These are phyloP conservation scores for Anser brachyrhynchus DNA, from an alignment of 2,113 vertebrate species.

Conservation along the genomic window DNA sequence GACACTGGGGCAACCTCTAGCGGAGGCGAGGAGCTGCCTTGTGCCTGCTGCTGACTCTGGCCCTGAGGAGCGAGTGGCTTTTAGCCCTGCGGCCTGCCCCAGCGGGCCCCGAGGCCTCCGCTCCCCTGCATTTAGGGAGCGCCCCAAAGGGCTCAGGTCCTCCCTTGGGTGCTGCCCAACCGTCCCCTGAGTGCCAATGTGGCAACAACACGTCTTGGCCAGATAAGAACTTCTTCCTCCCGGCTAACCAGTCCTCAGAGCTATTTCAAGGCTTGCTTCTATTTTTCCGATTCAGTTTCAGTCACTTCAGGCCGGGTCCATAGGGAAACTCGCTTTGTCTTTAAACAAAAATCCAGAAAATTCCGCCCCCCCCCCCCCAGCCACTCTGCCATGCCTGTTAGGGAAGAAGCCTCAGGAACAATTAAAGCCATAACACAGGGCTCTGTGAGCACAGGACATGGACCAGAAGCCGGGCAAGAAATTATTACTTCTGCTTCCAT, in stretches of 20 bases:
- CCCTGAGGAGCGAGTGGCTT: not conserved
- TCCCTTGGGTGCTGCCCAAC: rapidly evolving
- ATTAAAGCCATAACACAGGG: rapidly evolving
- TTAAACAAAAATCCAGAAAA: not conserved
- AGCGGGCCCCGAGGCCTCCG: not conserved
- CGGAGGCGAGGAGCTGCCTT: not conserved
- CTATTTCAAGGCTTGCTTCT: not conserved
- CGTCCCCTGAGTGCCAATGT: rapidly evolving
- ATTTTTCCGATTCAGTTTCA: rapidly evolving
- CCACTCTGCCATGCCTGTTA: not conserved
- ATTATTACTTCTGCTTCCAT: slow-evolving; percentile 37
- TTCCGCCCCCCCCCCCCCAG: not conserved
- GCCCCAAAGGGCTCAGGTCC: rapidly evolving
- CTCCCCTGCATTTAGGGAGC: not conserved
- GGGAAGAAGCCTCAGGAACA: not conserved
- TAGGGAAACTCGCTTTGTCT: not conserved
- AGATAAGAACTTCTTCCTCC: not conserved
- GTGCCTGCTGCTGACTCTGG: not conserved
- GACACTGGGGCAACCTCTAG: not conserved
- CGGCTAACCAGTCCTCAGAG: not conserved
- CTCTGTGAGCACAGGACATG: not conserved
- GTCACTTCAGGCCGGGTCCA: not conserved
- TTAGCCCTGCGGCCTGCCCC: not conserved
- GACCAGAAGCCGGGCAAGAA: not conserved
- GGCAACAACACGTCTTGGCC: not conserved